These are phyloP conservation scores for Diplolepis rosae DNA, from an alignment of 2,888 invertebrate species.

Conservation along the genomic window DNA sequence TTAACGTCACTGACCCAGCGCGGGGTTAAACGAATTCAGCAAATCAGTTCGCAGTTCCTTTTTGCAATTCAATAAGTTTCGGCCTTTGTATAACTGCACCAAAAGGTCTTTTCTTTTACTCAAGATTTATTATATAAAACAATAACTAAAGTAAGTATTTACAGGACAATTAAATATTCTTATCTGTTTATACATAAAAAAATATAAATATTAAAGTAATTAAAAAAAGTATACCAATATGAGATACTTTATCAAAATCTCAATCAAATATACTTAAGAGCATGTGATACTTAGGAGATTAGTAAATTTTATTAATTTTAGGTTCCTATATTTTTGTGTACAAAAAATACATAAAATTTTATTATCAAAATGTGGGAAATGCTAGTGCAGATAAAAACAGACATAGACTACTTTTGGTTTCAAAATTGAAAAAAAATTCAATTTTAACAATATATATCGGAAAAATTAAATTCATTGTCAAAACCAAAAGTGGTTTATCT, in stretches of 20 bases:
- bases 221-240: not conserved
- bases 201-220: not conserved
- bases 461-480: no score
- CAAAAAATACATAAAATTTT: no score
- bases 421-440: no score
- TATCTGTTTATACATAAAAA: not conserved
- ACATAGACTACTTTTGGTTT: no score
- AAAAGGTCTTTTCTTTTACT: not conserved
- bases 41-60: constrained; percentile 39
- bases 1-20: constrained; percentile 43
- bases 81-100: constrained; percentile 25
- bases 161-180: not conserved
- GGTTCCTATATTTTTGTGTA: no score
- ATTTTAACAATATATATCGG: no score
- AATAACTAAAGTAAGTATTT: not conserved
- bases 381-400: no score
- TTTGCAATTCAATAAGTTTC: constrained; percentile 54
- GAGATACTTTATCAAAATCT: constrained; percentile 52
- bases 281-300: no score
- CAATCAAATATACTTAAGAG: constrained; percentile 57
- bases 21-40: constrained; percentile 54
- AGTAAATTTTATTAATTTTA: no score
- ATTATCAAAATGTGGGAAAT: no score
- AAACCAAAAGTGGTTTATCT: no score
- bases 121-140: not conserved